A percentile compares a stretch with the other conserved stretches of the same genome.
Evolutionary conservation across 2,888 invertebrate species (phyloP).

Genomic region (Chrysina gloriosa): DNA sequence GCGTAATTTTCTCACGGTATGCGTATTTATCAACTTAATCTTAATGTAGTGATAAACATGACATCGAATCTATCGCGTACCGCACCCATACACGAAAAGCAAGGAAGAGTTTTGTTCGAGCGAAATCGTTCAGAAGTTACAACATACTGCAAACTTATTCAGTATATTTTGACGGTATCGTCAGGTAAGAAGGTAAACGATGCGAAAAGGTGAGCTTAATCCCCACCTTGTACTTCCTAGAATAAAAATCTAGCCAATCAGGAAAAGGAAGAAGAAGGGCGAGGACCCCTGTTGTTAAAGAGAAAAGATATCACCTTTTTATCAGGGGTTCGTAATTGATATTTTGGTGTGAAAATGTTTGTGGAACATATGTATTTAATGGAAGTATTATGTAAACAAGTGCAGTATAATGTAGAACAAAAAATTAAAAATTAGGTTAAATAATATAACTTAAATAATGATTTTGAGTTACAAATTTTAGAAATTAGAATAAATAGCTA

Average conservation of each 20-base stretch:
- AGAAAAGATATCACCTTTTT: conserved; percentile 6
- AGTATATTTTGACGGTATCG: background rate
- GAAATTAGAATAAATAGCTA: too few relatives aligned
- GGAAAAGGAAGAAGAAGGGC: conserved; percentile 8
- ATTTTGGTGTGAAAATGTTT: background rate
- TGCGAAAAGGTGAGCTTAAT: conserved; percentile 10
- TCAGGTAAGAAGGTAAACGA: background rate
- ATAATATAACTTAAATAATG: too few relatives aligned
- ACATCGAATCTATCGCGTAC: background rate
- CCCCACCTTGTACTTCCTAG: conserved; percentile 23
- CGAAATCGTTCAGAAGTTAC: too few relatives aligned
- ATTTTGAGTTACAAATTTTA: too few relatives aligned
- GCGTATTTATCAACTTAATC: background rate
- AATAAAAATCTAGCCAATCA: conserved; percentile 8
- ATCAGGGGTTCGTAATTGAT: conserved; percentile 1
- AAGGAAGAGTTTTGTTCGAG: too few relatives aligned
- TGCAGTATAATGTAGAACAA: background rate
- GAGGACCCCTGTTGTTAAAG: background rate
- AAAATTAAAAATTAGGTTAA: too few relatives aligned
- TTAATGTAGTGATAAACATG: conserved; percentile 3
- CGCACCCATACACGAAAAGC: background rate
- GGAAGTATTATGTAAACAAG: background rate
- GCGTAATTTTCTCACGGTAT: conserved; percentile 10
- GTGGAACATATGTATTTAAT: background rate
- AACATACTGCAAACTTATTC: too few relatives aligned